Evolutionary conservation across 2,888 invertebrate species (phyloP).

Genomic region (Drosophila helvetica): DNA sequence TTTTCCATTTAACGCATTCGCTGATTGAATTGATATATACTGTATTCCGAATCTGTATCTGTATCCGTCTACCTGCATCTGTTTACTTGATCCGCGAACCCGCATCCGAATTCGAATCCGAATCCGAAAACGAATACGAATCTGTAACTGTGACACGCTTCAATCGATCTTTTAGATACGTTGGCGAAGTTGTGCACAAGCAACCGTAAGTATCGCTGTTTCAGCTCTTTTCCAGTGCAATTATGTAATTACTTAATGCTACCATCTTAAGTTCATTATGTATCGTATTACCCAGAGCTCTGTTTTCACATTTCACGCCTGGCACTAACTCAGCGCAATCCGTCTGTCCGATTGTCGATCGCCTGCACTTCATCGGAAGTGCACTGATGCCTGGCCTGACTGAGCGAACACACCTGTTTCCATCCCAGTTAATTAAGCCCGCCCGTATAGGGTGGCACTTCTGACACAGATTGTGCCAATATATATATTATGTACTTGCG

Average conservation of each 20-base stretch:
- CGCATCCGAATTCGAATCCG: conserved; percentile 9
- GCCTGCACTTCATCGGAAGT: too few relatives aligned
- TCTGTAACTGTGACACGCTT: conserved; percentile 43
- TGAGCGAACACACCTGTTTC: background rate
- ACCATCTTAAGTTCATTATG: conserved; percentile 17
- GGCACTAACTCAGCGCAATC: too few relatives aligned
- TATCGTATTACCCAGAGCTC: background rate
- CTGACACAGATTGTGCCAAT: background rate
- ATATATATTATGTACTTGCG: background rate
- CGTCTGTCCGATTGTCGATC: background rate
- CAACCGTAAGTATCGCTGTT: conserved; percentile 87
- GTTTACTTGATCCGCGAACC: conserved; percentile 22
- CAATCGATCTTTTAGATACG: conserved; percentile 85
- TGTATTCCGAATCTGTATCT: conserved; percentile 25
- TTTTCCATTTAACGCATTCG: conserved; percentile 34
- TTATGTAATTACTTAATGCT: conserved; percentile 6
- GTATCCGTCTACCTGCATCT: conserved; percentile 42
- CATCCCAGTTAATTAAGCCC: background rate
- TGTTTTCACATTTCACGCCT: background rate
- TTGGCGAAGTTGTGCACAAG: conserved; percentile 89
- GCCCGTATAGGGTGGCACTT: background rate
- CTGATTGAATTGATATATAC: conserved; percentile 15
- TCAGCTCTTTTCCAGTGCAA: background rate
- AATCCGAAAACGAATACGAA: conserved; percentile 19
- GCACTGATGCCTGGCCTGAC: too few relatives aligned